Evolutionary conservation across 2,113 vertebrate genomes (phyloP).

Genomic region (Perca fluviatilis): DNA sequence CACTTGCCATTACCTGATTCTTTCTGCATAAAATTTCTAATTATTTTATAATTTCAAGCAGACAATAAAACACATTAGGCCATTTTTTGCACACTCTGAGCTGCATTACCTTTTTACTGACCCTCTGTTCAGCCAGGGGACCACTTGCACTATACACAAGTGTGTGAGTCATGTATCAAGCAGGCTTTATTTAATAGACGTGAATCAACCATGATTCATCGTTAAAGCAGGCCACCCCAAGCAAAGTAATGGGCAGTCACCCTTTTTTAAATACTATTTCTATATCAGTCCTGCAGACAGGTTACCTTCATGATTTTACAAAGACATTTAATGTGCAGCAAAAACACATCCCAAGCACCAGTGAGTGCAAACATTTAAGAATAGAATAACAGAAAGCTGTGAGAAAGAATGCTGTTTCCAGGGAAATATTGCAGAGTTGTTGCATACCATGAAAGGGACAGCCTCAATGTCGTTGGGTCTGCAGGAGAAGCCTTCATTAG

Average conservation of each 20-base stretch:
- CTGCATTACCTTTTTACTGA: constrained; percentile 25
- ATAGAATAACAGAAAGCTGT: not conserved
- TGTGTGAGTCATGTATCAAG: constrained; percentile 64
- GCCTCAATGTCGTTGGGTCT: constrained; percentile 19
- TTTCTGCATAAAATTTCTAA: not conserved
- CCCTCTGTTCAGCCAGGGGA: constrained; percentile 51
- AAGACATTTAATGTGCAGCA: constrained; percentile 21
- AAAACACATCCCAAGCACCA: not conserved
- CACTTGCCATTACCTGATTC: not conserved
- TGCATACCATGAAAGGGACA: constrained; percentile 2
- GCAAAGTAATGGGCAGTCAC: constrained; percentile 57
- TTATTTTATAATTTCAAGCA: not conserved
- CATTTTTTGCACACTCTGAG: constrained; percentile 3
- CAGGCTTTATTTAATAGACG: constrained; percentile 51
- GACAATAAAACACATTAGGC: not conserved
- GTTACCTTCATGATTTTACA: constrained; percentile 18
- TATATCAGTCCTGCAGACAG: constrained; percentile 51
- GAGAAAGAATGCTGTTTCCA: not conserved
- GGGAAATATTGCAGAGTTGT: constrained; percentile 5
- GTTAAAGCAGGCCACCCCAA: constrained; percentile 48
- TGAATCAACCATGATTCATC: constrained; percentile 73
- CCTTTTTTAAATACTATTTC: constrained; percentile 49
- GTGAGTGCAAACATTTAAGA: not conserved
- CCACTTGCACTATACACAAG: constrained; percentile 56
- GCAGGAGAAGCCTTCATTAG: constrained; percentile 47